Base-by-base conservation (phyloP, 2,888 invertebrate genomes). In the Lasiommata megera region DNA sequence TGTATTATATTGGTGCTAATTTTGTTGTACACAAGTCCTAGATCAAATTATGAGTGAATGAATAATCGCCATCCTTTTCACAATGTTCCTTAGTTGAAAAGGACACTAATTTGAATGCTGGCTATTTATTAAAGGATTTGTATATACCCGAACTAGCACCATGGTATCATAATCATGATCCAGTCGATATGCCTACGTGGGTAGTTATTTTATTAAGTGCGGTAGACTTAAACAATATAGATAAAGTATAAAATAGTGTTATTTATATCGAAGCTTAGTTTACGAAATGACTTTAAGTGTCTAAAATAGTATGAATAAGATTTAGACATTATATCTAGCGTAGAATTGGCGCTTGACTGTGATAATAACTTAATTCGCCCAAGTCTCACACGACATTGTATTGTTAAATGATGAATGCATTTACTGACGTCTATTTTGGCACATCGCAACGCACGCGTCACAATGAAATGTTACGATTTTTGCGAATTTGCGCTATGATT, bases 211-310 rank as follows among this genome's bases (percentile, higher is more conserved):
- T 81, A 79, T 67, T 86, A 88, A 88, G 88, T 79, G 80, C 79
- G 68, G 83, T 89, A 89, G 88, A 79, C 77, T 75, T 83, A 84
- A 82, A 69, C 52, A 74, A 71, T 82, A 84, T 77, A 81, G 76
- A 83, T 87, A 82, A 84, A 84, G 78, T 82, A 85, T 82, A 77
- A 82, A 82, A 85, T 90, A 89, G 89, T 79, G 82, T 83, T 88
- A 90, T 90, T 89, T 88, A 89, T 87, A 88, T 84, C 77, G 75
- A 80, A 81, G 86, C 85, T 88, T 89, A 90, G 88, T 84, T 84
- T 83, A 86, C 79, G 73, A 76, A 72, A 72, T 66, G 82, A 86
- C 79, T 84, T 84, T 82, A 74, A 77, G 82, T 76, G 85, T 89
- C 86, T 84, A 70, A 77, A 78, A 81, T 89, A 88, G 82, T 79